These are phyloP conservation scores for Amiota mariae DNA, from an alignment of 2,888 invertebrate genomes.

Conservation along the genomic window DNA sequence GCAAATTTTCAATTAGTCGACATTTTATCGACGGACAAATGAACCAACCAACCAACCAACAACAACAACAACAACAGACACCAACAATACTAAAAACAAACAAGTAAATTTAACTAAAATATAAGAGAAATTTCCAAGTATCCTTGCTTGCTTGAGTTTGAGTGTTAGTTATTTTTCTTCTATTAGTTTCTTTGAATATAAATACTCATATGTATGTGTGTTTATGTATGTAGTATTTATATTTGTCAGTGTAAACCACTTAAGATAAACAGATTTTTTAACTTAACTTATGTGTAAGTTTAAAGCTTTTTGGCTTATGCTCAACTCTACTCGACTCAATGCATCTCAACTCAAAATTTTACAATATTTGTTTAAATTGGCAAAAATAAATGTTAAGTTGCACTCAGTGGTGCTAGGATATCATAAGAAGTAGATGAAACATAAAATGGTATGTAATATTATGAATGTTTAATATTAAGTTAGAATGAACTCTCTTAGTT, in stretches of 20 bases:
- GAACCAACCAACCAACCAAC: conserved; percentile 31
- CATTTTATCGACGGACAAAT: conserved; percentile 48
- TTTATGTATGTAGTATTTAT: too few relatives aligned
- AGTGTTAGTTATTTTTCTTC: not conserved
- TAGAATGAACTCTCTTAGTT: too few relatives aligned
- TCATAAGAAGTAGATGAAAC: conserved; percentile 32
- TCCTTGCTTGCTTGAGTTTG: too few relatives aligned
- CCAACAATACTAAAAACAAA: not conserved
- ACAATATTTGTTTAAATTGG: conserved; percentile 3
- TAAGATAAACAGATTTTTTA: conserved; percentile 57
- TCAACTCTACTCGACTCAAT: too few relatives aligned
- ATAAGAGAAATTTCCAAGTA: too few relatives aligned
- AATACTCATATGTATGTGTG: conserved; percentile 20
- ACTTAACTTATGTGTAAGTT: conserved; percentile 44
- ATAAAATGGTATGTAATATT: not conserved
- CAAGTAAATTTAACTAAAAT: not conserved
- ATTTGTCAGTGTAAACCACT: conserved; percentile 51
- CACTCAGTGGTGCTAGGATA: conserved; percentile 8
- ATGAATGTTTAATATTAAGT: too few relatives aligned
- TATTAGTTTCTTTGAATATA: not conserved
- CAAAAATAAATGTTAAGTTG: not conserved
- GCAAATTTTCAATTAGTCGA: conserved; percentile 67
- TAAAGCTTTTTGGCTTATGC: not conserved
- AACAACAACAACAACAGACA: not conserved
- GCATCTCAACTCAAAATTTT: not conserved